phyloP scores from a whole-genome alignment of 35 echinoderm and acorn worm species.

The Diadema setosum region DNA sequence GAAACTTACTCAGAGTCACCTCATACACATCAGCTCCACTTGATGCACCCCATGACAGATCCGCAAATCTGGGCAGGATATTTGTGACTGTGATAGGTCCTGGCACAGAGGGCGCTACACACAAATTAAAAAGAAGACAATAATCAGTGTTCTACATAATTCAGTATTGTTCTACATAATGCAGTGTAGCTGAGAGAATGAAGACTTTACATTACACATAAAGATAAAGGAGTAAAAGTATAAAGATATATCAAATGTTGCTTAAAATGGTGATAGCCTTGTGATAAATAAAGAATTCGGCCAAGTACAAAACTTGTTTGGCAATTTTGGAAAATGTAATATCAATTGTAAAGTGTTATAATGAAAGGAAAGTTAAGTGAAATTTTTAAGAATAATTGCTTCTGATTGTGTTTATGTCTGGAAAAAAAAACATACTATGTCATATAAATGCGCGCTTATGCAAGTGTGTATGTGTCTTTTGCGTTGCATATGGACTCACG shows the following conservation, averaged over 20 bases:
- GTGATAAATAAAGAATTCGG: not conserved
- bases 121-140: not conserved
- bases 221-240: not conserved
- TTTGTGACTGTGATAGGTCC: not conserved
- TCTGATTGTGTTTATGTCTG: too few species aligned
- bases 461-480: too few species aligned
- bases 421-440: too few species aligned
- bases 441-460: too few species aligned
- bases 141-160: not conserved
- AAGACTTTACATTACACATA: not conserved
- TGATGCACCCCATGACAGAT: not conserved
- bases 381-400: too few species aligned
- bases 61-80: not conserved
- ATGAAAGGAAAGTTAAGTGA: too few species aligned
- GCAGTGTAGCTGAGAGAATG: not conserved
- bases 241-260: not conserved
- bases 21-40: not conserved
- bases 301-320: too few species aligned
- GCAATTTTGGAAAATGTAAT: too few species aligned
- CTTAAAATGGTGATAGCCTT: not conserved
- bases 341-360: too few species aligned
- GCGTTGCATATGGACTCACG: too few species aligned
- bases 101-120: not conserved
- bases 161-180: not conserved
- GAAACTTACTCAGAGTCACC: not conserved